These are phyloP conservation scores for Anthophora plumipes DNA, from an alignment of 2,888 invertebrate species.

Conservation along the genomic window DNA sequence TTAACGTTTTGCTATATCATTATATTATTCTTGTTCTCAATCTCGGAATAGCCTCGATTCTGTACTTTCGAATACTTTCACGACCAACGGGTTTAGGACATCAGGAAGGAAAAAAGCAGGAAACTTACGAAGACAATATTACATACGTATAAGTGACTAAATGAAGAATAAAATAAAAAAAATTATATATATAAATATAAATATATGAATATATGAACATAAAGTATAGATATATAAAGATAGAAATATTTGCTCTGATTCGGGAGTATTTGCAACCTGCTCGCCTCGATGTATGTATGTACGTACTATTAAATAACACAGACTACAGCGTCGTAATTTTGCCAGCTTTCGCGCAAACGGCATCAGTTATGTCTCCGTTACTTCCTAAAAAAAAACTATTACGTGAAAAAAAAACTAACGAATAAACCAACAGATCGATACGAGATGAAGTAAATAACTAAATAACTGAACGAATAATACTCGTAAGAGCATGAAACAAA, in stretches of 20 bases:
- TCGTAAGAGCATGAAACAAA: constrained; percentile 39
- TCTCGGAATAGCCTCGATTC: constrained; percentile 36
- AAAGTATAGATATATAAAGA: constrained; percentile 56
- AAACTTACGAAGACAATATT: constrained; percentile 73
- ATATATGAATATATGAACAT: constrained; percentile 46
- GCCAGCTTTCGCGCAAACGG: constrained; percentile 66
- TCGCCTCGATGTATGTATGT: constrained; percentile 70
- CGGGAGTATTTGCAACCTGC: constrained; percentile 68
- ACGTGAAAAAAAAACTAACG: constrained; percentile 37
- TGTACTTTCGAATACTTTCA: constrained; percentile 61
- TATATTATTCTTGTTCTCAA: not conserved
- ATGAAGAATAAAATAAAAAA: constrained; percentile 51
- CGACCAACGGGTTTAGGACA: constrained; percentile 67
- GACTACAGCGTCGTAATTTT: constrained; percentile 60
- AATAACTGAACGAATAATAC: constrained; percentile 29
- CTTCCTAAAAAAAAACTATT: constrained; percentile 54
- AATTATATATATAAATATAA: constrained; percentile 44
- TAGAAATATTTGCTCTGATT: constrained; percentile 67
- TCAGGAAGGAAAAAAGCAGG: constrained; percentile 58
- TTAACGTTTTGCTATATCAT: not conserved
- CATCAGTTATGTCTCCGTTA: constrained; percentile 61
- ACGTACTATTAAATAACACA: constrained; percentile 61
- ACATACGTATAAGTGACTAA: constrained; percentile 66
- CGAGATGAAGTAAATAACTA: constrained; percentile 45
- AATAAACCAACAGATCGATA: constrained; percentile 32